phyloP scores from a whole-genome alignment of 2,797 vertebrate species.

The Percopsis omiscomaycus region DNA sequence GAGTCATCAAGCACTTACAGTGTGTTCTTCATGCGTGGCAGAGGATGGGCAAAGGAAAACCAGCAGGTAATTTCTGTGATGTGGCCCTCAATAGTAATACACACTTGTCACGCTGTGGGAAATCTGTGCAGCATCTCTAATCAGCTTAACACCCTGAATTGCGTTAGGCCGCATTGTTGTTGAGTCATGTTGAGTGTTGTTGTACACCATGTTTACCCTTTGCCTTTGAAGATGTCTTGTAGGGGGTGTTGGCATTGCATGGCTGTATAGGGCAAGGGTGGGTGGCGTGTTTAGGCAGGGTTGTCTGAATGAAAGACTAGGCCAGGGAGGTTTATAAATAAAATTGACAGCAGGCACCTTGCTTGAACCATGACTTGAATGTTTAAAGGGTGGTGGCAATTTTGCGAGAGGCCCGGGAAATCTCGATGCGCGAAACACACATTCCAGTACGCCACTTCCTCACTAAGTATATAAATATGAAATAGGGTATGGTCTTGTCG shows the following conservation, averaged over 20 bases:
- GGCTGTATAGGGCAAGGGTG: slow-evolving; percentile 12
- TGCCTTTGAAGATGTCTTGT: slow-evolving; percentile 63
- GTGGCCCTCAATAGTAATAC: slow-evolving; percentile 50
- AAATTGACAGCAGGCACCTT: slow-evolving; percentile 78
- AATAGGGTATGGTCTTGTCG: slow-evolving; percentile 55
- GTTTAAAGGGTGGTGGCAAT: slow-evolving; percentile 68
- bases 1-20: slow-evolving; percentile 55
- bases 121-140: slow-evolving; percentile 50
- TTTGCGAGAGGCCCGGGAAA: slow-evolving; percentile 67
- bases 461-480: slow-evolving; percentile 69
- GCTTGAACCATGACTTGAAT: slow-evolving; percentile 76
- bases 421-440: slow-evolving; percentile 62
- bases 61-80: slow-evolving; percentile 44
- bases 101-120: slow-evolving; percentile 36
- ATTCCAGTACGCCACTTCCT: slow-evolving; percentile 51
- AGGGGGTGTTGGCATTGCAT: slow-evolving; percentile 51
- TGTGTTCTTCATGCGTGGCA: slow-evolving; percentile 41
- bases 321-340: slow-evolving; percentile 77
- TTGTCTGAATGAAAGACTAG: slow-evolving; percentile 74
- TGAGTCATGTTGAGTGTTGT: slow-evolving; percentile 66
- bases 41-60: slow-evolving; percentile 27
- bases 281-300: slow-evolving; percentile 38
- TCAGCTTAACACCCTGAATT: slow-evolving; percentile 54
- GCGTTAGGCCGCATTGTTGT: slow-evolving; percentile 54
- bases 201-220: slow-evolving; percentile 59